Conservation (phyloP, 2,113 vertebrate genomes). For the Heloderma charlesbogerti region DNA sequence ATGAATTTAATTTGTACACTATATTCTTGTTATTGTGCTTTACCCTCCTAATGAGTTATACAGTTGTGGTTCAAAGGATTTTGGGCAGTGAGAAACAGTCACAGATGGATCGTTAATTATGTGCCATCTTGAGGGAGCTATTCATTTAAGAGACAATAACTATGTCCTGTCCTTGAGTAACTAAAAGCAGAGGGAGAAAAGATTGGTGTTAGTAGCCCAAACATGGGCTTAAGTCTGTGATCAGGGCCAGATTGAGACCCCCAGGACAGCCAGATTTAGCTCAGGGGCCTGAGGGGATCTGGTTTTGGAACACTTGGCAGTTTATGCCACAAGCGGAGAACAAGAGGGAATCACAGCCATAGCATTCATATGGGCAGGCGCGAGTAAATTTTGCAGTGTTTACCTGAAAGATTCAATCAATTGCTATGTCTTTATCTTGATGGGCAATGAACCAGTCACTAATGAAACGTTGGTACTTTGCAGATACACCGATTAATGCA, state of each 20-base stretch:
- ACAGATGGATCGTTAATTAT: conserved; percentile 74
- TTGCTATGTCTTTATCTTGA: conserved; percentile 61
- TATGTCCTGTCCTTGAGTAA: conserved; percentile 45
- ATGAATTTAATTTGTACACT: conserved; percentile 67
- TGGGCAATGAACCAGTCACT: conserved; percentile 64
- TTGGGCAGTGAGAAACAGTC: conserved; percentile 67
- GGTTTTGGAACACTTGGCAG: background rate
- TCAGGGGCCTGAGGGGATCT: background rate
- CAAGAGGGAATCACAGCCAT: background rate
- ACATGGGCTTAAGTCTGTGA: conserved; percentile 31
- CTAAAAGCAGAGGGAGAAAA: conserved; percentile 49
- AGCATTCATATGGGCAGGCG: background rate
- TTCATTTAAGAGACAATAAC: conserved; percentile 61
- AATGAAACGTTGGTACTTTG: conserved; percentile 51
- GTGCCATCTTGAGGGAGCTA: conserved; percentile 69
- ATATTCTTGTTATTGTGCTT: conserved; percentile 60
- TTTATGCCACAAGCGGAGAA: background rate
- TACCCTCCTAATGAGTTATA: conserved; percentile 67
- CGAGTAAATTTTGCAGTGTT: conserved; percentile 2
- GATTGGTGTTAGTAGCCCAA: conserved; percentile 19
- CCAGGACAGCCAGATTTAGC: background rate
- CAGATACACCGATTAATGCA: conserved; percentile 47
- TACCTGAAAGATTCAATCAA: conserved; percentile 52
- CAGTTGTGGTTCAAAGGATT: conserved; percentile 72
- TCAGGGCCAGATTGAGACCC: background rate